These are phyloP conservation scores for Panthera leo DNA, from an alignment of 2,113 vertebrate genomes.

Conservation along the genomic window DNA sequence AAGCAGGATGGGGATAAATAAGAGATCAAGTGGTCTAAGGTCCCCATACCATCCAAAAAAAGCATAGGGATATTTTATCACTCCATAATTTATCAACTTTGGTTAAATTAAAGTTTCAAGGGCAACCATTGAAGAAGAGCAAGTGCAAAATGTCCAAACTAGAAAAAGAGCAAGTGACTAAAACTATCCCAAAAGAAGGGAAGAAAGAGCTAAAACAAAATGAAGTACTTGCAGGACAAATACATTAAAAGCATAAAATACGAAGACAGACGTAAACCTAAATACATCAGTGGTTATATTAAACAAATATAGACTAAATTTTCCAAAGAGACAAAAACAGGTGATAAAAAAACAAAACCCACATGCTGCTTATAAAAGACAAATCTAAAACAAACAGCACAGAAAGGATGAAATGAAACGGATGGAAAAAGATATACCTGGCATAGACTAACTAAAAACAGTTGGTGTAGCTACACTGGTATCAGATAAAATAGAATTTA, in stretches of 20 bases:
- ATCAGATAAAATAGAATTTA: not conserved
- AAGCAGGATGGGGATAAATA: not conserved
- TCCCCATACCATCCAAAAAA: not conserved
- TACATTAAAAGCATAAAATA: not conserved
- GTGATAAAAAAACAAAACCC: not conserved
- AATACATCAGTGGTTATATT: not conserved
- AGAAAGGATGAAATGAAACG: not conserved
- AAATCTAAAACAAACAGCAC: not conserved
- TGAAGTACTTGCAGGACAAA: not conserved
- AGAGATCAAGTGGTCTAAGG: not conserved
- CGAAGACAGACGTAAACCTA: not conserved
- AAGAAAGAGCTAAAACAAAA: not conserved
- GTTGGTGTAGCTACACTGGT: not conserved
- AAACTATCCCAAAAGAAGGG: not conserved
- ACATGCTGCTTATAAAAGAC: not conserved
- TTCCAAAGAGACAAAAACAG: not conserved
- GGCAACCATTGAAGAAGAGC: not conserved
- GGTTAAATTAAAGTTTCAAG: conserved; percentile 20
- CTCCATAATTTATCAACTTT: not conserved
- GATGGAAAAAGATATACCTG: not conserved
- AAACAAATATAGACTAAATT: not conserved
- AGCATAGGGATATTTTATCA: not conserved
- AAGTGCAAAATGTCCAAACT: not conserved
- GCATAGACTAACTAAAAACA: not conserved
- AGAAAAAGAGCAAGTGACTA: not conserved